Conservation (phyloP, 2,797 vertebrate species). For the Tenualosa ilisha region DNA sequence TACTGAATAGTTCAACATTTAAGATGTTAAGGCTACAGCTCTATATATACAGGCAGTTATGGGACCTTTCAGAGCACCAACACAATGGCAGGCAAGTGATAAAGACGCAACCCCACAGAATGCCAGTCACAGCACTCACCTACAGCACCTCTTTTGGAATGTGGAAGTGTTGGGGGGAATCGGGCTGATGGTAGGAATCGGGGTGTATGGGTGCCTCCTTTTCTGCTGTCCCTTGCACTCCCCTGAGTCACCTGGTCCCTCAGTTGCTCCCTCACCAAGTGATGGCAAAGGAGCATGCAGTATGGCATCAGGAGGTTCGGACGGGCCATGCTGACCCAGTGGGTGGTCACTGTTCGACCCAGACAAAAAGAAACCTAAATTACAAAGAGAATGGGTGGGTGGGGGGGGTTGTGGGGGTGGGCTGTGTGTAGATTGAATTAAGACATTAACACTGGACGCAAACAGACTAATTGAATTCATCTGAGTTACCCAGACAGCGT, state of each 20-base stretch:
- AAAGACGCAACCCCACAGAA: background rate
- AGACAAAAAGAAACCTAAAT: background rate
- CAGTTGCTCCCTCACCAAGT: slow-evolving; percentile 80
- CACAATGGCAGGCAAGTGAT: background rate
- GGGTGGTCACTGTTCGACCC: slow-evolving; percentile 68
- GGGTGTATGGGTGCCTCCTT: slow-evolving; percentile 24
- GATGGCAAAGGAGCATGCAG: slow-evolving; percentile 79
- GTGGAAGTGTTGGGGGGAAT: slow-evolving; percentile 66
- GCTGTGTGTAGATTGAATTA: too few species aligned
- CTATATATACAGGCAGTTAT: background rate
- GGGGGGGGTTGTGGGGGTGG: background rate
- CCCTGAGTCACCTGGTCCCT: slow-evolving; percentile 82
- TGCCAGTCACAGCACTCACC: slow-evolving; percentile 68
- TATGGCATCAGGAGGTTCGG: slow-evolving; percentile 81
- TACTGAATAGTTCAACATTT: background rate
- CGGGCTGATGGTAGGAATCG: slow-evolving; percentile 63
- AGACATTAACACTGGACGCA: background rate
- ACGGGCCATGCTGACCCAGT: slow-evolving; percentile 80
- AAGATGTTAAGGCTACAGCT: background rate
- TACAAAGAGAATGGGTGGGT: background rate
- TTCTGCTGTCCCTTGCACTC: slow-evolving; percentile 67
- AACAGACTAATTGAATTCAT: slow-evolving; percentile 23
- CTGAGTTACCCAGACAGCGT: slow-evolving; percentile 27
- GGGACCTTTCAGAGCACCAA: background rate
- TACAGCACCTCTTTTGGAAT: slow-evolving; percentile 86